These are phyloP conservation scores for Catharus ustulatus DNA, from an alignment of 2,797 vertebrate species.

Conservation along the genomic window DNA sequence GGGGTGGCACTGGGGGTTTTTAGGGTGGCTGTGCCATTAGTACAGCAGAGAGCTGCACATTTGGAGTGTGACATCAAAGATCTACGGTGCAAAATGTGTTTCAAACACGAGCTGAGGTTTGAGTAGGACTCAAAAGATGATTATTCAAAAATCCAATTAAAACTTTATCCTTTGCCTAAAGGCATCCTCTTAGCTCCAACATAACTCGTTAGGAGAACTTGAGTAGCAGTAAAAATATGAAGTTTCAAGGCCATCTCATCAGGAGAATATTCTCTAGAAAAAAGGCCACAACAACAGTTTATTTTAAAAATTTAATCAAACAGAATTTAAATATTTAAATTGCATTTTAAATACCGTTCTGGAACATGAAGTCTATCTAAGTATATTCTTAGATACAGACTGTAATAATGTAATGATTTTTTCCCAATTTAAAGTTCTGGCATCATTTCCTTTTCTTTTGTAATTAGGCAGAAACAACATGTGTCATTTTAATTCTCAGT, in stretches of 20 bases:
- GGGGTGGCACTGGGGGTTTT: not conserved
- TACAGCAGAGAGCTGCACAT: not conserved
- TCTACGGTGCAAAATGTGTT: not conserved
- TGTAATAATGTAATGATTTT: not conserved
- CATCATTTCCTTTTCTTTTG: slow-evolving; percentile 24
- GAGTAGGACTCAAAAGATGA: not conserved
- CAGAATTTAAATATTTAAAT: slow-evolving; percentile 15
- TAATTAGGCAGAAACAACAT: slow-evolving; percentile 18
- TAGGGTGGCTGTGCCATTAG: not conserved
- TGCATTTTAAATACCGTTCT: not conserved
- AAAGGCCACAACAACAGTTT: not conserved
- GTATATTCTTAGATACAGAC: not conserved
- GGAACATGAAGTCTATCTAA: not conserved
- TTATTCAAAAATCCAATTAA: slow-evolving; percentile 41
- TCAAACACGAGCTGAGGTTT: not conserved
- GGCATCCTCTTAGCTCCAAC: not conserved
- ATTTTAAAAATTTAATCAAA: slow-evolving; percentile 16
- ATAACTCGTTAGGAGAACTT: not conserved
- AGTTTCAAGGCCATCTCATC: not conserved
- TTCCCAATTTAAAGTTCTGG: slow-evolving; percentile 13
- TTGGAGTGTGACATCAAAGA: not conserved
- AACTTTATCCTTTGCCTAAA: slow-evolving; percentile 11
- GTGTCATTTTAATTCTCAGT: slow-evolving; percentile 1
- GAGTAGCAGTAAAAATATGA: not conserved
- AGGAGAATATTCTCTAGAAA: not conserved